Percentiles rank a stretch among this genome's conserved stretches.
Evolutionary conservation across 2,113 vertebrate genomes (phyloP).

Genomic region (Solea senegalensis): DNA sequence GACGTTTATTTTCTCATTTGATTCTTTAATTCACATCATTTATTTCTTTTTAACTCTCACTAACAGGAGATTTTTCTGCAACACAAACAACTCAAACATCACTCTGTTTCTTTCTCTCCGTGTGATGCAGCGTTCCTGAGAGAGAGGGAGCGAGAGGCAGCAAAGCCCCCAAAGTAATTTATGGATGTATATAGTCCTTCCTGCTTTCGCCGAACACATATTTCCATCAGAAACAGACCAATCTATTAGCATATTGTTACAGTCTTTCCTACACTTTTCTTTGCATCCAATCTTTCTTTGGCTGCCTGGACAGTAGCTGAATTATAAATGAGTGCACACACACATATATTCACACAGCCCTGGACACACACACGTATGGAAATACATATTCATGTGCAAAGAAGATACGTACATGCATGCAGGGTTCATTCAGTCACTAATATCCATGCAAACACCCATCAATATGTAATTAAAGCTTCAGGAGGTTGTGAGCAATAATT

Average conservation of each 20-base stretch:
- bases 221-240: constrained; percentile 43
- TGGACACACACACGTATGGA: constrained; percentile 1
- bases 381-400: constrained; percentile 14
- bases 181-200: constrained; percentile 41
- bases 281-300: constrained; percentile 30
- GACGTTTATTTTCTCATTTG: constrained; percentile 11
- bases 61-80: not conserved
- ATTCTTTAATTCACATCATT: constrained; percentile 16
- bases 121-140: constrained; percentile 50
- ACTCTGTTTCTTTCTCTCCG: constrained; percentile 10
- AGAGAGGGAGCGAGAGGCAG: constrained; percentile 30
- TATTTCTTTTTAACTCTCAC: constrained; percentile 11
- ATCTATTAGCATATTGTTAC: constrained; percentile 42
- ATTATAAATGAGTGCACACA: constrained; percentile 26
- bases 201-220: constrained; percentile 53
- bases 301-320: constrained; percentile 9
- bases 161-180: constrained; percentile 65
- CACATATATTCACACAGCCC: constrained; percentile 1
- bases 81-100: constrained; percentile 15
- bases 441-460: constrained; percentile 18
- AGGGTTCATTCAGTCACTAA: constrained; percentile 1
- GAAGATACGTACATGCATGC: not conserved
- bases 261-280: constrained; percentile 6
- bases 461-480: constrained; percentile 31
- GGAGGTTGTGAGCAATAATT: constrained; percentile 13